Conservation (phyloP, 1,140 invertebrate species). For the Calycopis cecrops region DNA sequence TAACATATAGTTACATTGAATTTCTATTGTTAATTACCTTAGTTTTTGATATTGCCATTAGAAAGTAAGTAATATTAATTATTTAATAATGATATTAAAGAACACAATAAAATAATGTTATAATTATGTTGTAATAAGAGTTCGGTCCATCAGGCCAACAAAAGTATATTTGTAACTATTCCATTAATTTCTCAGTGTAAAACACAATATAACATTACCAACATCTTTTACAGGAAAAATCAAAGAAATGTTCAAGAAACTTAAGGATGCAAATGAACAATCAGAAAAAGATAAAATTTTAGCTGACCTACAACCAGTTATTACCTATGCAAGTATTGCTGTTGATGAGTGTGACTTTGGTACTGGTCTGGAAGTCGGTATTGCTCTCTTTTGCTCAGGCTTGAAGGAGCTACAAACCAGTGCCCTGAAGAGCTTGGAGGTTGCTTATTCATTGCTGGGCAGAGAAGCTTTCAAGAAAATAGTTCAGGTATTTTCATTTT, state of each 20-base stretch:
- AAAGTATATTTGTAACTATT: too few relatives aligned
- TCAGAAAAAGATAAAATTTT: slow-evolving; percentile 77
- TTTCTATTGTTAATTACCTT: too few relatives aligned
- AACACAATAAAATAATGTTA: too few relatives aligned
- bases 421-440: slow-evolving; percentile 79
- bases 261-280: slow-evolving; percentile 77
- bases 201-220: neutral
- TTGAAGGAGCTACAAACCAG: slow-evolving; percentile 80
- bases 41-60: too few relatives aligned
- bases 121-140: too few relatives aligned
- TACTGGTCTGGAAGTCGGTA: slow-evolving; percentile 90
- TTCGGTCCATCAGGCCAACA: too few relatives aligned
- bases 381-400: slow-evolving; percentile 89
- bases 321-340: slow-evolving; percentile 89
- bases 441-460: slow-evolving; percentile 87
- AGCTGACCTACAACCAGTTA: slow-evolving; percentile 83
- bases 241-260: slow-evolving; percentile 82
- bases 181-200: too few relatives aligned
- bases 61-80: too few relatives aligned
- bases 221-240: slow-evolving; percentile 76
- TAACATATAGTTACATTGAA: too few relatives aligned
- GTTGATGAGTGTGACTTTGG: slow-evolving; percentile 97
- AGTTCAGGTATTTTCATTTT: slow-evolving; percentile 64
- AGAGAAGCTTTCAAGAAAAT: slow-evolving; percentile 86
- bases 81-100: too few relatives aligned